Conservation (phyloP, 2,113 vertebrate species). For the Formicarius rufipectus region DNA sequence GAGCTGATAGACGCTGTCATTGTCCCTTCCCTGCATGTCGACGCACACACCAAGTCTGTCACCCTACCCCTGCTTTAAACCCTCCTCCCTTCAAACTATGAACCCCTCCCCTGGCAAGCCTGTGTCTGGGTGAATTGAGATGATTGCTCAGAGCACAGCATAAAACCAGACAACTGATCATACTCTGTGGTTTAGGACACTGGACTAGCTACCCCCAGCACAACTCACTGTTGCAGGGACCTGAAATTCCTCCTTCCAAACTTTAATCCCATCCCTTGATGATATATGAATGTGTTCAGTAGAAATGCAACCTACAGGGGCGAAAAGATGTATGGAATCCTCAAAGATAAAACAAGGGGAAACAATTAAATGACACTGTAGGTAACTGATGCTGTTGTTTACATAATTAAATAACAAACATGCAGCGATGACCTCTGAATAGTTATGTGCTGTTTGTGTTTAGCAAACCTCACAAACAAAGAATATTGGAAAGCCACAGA, state of each 20-base stretch:
- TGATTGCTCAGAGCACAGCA: not conserved
- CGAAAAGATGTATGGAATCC: not conserved
- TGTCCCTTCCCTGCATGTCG: not conserved
- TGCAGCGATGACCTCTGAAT: not conserved
- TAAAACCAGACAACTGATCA: not conserved
- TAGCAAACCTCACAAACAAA: not conserved
- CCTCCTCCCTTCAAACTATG: not conserved
- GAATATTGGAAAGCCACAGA: not conserved
- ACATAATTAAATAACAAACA: not conserved
- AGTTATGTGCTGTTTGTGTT: not conserved
- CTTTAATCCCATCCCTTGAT: not conserved
- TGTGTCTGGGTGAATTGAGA: not conserved
- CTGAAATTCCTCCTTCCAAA: not conserved
- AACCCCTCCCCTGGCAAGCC: too few species aligned
- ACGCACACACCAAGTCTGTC: fast-evolving
- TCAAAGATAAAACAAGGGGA: not conserved
- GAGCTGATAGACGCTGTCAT: not conserved
- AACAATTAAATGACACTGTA: not conserved
- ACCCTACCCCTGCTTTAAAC: not conserved
- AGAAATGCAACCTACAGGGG: not conserved
- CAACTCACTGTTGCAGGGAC: not conserved
- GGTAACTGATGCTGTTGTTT: not conserved
- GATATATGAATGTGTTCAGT: fast-evolving
- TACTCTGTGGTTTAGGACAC: not conserved
- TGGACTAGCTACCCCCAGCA: not conserved